Evolutionary conservation across 2,113 vertebrate genomes (phyloP), one percentile per base, ranked within the genome.

Genomic region (Heterocephalus glaber): DNA sequence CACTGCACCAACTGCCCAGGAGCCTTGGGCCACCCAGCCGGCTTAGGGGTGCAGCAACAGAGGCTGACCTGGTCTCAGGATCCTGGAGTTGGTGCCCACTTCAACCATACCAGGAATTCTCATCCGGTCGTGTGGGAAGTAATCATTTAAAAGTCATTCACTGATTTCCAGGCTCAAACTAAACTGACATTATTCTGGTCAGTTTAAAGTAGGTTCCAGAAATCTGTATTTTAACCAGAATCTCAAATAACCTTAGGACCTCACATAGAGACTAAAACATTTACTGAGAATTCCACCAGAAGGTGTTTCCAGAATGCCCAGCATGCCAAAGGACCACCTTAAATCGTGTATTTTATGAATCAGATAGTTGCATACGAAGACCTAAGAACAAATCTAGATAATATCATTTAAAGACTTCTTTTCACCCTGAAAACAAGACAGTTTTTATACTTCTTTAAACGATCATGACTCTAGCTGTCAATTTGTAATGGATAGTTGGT

Each of bases 201-300:
- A 5, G 0, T 92, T 80, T 22, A 66, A 93, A 68, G 10, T 14
- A 26, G 12, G 10, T 38, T 56, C n/a, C 49, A 44, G 35, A 2
- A 89, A 93, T 72, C 72, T 92, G 22, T 56, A 86, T 87, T 76
- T 65, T 65, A 60, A 77, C 52, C 68, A 86, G 38, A 91, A 89
- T 9, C 44, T 63, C 58, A 52, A 7, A 24, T 24, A 72, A 33
- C 47, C 49, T 26, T 38, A 35, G 7, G 7, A 63, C 14, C 44
- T 54, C 47, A 58, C 3, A 4, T 44, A 35, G 56, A 76, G 22
- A 41, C 33, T 58, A 41, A 58, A 26, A 35, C 70, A 90, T 49
- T 9, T 68, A 74, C 20, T 63, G n/a, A 74, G 61, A 68, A 47
- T 58, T 63, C 17, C 72, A 11, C 38, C 52, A 68, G 49, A 41